phyloP scores from a whole-genome alignment of 1,140 invertebrate species.

The Drosophila bocqueti region DNA sequence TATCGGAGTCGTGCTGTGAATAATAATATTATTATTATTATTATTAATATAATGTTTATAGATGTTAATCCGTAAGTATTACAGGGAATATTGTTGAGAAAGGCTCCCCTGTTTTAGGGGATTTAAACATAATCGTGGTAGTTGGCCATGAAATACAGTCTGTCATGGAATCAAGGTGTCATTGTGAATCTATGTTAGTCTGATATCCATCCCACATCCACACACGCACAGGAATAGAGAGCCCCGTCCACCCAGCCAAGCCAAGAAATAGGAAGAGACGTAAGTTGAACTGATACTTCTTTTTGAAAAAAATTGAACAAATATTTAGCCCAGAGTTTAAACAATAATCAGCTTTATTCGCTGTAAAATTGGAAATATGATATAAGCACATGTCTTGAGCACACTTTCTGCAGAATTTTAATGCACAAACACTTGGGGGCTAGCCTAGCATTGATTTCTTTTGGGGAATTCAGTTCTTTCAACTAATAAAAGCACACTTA shows the following conservation, averaged over 20 bases:
- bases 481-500: no score
- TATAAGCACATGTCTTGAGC: background rate
- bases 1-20: conserved; percentile 90
- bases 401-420: background rate
- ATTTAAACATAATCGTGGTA: no score
- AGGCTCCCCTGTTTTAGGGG: no score
- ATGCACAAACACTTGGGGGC: background rate
- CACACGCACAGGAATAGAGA: background rate
- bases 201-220: background rate
- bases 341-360: background rate
- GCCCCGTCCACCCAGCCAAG: background rate
- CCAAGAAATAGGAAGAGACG: background rate
- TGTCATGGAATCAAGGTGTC: background rate
- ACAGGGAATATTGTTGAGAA: background rate
- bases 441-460: background rate
- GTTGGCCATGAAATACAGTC: background rate
- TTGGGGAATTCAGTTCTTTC: no score
- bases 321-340: background rate
- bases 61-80: background rate
- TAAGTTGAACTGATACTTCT: no score
- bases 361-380: background rate
- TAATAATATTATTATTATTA: background rate
- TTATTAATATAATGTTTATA: background rate
- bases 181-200: background rate
- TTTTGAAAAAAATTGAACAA: background rate